Conservation (phyloP, 2,113 vertebrate species). For the Hassar affinis region DNA sequence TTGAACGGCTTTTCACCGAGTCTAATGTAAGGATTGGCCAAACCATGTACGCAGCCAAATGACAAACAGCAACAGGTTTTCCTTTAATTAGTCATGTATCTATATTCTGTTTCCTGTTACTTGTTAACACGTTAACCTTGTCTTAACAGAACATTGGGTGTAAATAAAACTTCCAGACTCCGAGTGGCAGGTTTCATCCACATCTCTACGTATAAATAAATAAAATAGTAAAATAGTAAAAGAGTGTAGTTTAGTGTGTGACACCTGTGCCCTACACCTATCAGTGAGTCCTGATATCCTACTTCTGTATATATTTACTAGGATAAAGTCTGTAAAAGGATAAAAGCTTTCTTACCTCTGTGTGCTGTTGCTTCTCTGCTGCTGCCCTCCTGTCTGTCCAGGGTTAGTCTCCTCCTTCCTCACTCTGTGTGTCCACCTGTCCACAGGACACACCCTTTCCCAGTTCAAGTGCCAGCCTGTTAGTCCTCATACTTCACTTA, state of each 20-base stretch:
- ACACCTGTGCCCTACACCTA: not conserved
- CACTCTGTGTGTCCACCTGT: conserved; percentile 9
- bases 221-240: not conserved
- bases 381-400: not conserved
- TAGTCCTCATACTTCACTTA: not conserved
- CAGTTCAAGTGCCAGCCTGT: not conserved
- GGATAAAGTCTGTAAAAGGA: not conserved
- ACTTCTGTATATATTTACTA: not conserved
- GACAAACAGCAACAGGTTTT: too few relatives aligned
- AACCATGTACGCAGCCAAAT: too few relatives aligned
- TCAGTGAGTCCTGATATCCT: not conserved
- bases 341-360: conserved; percentile 9
- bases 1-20: too few relatives aligned
- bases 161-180: too few relatives aligned
- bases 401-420: not conserved
- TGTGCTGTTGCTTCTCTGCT: not conserved
- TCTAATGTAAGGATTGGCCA: too few relatives aligned
- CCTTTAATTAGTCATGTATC: too few relatives aligned
- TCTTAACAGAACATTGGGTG: too few relatives aligned
- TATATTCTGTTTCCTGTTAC: too few relatives aligned
- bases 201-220: not conserved
- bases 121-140: too few relatives aligned
- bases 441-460: conserved; percentile 58
- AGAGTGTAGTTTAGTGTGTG: not conserved
- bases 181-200: not conserved